Evolutionary conservation across 1,140 invertebrate species (phyloP).

Genomic region (Plectus sambesii): DNA sequence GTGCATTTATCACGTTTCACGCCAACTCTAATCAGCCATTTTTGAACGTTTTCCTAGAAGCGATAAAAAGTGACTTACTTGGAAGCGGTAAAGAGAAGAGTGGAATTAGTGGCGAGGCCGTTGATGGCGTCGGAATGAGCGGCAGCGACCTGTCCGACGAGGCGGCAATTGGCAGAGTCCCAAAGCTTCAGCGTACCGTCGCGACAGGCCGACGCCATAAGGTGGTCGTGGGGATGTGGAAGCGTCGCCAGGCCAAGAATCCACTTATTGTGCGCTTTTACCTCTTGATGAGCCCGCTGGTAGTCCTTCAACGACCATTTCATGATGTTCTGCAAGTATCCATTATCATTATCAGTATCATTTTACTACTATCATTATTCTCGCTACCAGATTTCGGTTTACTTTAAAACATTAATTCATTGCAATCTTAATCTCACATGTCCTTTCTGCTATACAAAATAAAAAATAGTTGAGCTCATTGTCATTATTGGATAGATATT

Average conservation of each 20-base stretch:
- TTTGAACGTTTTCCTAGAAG: not conserved
- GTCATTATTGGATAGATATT: no score
- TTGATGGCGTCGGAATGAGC: slow-evolving; percentile 65
- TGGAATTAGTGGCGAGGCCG: slow-evolving; percentile 61
- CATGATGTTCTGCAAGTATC: slow-evolving; percentile 25
- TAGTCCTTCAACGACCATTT: slow-evolving; percentile 18
- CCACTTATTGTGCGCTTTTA: slow-evolving; percentile 18
- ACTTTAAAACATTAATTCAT: slow-evolving; percentile 3
- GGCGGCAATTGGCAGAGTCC: slow-evolving; percentile 56
- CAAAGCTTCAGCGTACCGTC: slow-evolving; percentile 63
- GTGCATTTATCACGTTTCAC: no score
- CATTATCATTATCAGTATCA: no score
- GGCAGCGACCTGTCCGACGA: slow-evolving; percentile 58
- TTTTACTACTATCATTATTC: no score
- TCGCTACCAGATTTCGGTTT: no score
- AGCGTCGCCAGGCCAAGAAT: slow-evolving; percentile 53
- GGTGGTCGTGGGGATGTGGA: slow-evolving; percentile 50
- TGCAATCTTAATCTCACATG: no score
- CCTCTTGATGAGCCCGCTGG: slow-evolving; percentile 18
- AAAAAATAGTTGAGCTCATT: no score
- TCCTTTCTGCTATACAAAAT: no score
- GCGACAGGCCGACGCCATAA: slow-evolving; percentile 64
- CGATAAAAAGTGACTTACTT: slow-evolving; percentile 44
- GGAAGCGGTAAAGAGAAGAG: slow-evolving; percentile 64
- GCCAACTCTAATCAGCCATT: no score